A percentile compares a stretch with the other conserved stretches of the same genome.
Evolutionary conservation across 2,113 vertebrate species (phyloP).

Genomic region (Panthera uncia): DNA sequence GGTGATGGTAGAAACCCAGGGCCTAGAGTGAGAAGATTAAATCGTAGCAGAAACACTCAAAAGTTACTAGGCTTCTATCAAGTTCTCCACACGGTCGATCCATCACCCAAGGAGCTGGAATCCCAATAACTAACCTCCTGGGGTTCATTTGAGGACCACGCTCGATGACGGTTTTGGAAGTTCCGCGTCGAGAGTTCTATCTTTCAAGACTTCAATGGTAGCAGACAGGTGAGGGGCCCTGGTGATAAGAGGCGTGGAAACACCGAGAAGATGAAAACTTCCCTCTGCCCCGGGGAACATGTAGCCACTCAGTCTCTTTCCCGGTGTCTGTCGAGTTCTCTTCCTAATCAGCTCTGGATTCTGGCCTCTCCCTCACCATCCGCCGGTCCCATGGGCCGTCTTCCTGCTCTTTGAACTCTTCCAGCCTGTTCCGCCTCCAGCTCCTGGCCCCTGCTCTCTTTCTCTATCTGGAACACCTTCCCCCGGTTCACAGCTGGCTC

Average conservation of each 20-base stretch:
- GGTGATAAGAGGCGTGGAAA: neutral
- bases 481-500: neutral
- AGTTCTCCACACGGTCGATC: neutral
- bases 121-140: neutral
- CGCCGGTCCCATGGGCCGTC: neutral
- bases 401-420: neutral
- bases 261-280: neutral
- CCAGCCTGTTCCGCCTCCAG: neutral
- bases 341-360: neutral
- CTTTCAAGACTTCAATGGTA: neutral
- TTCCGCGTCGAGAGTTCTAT: neutral
- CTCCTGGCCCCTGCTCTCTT: neutral
- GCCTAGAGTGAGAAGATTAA: neutral
- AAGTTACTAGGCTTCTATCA: neutral
- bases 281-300: neutral
- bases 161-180: neutral
- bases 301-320: neutral
- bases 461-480: neutral
- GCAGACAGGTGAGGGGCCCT: neutral
- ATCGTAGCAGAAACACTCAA: neutral
- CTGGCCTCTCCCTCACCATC: neutral
- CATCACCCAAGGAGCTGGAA: neutral
- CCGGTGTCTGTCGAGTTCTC: neutral
- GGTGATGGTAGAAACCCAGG: neutral
- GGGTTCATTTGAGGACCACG: neutral